Base-by-base conservation (phyloP, 2,888 invertebrate genomes). In the Melitaea athalia region DNA sequence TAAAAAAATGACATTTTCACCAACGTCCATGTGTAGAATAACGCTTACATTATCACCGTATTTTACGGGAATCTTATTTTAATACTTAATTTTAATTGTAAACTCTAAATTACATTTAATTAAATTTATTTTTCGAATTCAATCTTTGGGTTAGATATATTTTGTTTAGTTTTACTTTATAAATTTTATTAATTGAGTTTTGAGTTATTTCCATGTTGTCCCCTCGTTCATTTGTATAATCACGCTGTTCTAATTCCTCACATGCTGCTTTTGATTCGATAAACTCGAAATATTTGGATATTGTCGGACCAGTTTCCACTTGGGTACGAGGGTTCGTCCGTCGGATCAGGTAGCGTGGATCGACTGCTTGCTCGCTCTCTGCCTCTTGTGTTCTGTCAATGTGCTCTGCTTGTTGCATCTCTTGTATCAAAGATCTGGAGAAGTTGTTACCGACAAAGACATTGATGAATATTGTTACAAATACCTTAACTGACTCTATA, bases 301-400 rank as follows among this genome's bases (percentile, higher is more conserved):
- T 81, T 72, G 59, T 64, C 63, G 59, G 69, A 68, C 63, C 93
- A 93, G 93, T 89, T 93, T 91, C 87, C 93, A 93, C 85, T 87
- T 93, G 88, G 92, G 92, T 76, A 80, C 84, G 83, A 92, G 95
- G 93, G 91, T 88, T 92, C 93, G 94, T 88, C 88, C 91, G 94
- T 95, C 95, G 92, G 95, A 95, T 94, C 95, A 96, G 96, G 96
- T 96, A 96, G 95, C 95, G 94, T 95, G 95, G 94, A 94, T 94
- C 87, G 95, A 95, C 93, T 93, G 95, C 90, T 92, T 95, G 86
- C 92, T 95, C 90, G 95, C 95, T 91, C 90, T 95, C 81, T 93
- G 94, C 85, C 92, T 95, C 75, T 90, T 95, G 89, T 94, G 94
- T 88, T 94, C 94, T 79, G 89, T 95, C 83, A 94, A 95, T 91